A percentile compares a stretch with the other conserved stretches of the same genome.
phyloP scores from a whole-genome alignment of 1,140 invertebrate species.

The Andricus grossulariae region DNA sequence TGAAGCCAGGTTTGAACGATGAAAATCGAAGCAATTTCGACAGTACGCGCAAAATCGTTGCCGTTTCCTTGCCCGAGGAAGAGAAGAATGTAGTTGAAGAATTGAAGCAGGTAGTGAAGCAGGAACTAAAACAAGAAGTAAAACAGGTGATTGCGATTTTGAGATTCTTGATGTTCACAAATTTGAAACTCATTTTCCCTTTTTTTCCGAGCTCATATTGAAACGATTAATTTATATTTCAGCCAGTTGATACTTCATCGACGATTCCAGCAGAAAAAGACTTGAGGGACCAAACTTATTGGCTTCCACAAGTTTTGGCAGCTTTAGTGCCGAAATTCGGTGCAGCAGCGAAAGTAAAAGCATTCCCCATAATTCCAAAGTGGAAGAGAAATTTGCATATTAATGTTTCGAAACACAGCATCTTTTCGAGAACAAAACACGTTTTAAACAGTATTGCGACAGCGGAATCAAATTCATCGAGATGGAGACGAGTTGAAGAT shows the following conservation, averaged over 20 bases:
- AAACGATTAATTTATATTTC: background rate
- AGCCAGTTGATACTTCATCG: conserved; percentile 10
- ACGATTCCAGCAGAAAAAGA: conserved; percentile 26
- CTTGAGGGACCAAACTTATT: conserved; percentile 52
- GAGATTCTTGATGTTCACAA: background rate
- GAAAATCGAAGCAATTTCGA: conserved; percentile 37
- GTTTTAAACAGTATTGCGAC: conserved; percentile 80
- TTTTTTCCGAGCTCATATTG: no score
- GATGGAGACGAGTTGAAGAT: conserved; percentile 80
- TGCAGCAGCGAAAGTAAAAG: conserved; percentile 54
- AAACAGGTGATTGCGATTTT: background rate
- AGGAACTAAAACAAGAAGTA: conserved; percentile 3
- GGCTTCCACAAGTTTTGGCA: conserved; percentile 65
- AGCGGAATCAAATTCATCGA: conserved; percentile 79
- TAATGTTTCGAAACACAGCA: conserved; percentile 76
- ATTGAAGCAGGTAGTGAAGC: conserved; percentile 40
- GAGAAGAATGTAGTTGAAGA: conserved; percentile 20
- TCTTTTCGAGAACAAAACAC: conserved; percentile 81
- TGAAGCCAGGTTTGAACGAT: conserved; percentile 50
- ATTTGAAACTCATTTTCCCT: no score
- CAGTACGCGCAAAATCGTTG: conserved; percentile 32
- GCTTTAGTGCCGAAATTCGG: conserved; percentile 64
- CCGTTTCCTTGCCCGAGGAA: conserved; percentile 32
- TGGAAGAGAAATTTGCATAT: conserved; percentile 70
- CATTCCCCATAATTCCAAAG: conserved; percentile 60